phyloP scores from a whole-genome alignment of 2,888 invertebrate species.

The Micoletzkya japonica region DNA sequence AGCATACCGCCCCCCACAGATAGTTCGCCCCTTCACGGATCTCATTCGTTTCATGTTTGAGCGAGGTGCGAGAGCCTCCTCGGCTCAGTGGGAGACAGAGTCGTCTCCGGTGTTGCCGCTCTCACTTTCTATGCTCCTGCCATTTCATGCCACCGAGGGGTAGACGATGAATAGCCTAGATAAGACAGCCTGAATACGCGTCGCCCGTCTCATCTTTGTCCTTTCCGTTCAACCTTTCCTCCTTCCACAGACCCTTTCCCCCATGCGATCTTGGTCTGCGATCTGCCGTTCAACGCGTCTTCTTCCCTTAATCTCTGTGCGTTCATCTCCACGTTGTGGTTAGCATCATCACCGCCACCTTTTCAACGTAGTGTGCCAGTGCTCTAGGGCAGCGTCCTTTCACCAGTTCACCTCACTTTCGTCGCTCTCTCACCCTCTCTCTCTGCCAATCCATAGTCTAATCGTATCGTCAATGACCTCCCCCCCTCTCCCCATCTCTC shows the following conservation, averaged over 20 bases:
- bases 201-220: neutral
- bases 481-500: too few species aligned
- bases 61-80: neutral
- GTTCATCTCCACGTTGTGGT: neutral
- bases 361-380: neutral
- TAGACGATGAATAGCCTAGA: too few species aligned
- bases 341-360: neutral
- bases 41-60: slow-evolving; percentile 22
- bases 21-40: neutral
- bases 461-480: too few species aligned
- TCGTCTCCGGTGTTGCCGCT: too few species aligned
- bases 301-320: neutral
- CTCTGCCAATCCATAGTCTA: too few species aligned
- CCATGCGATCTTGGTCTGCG: neutral
- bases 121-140: too few species aligned
- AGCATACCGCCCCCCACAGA: neutral
- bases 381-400: too few species aligned
- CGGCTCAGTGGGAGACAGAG: too few species aligned
- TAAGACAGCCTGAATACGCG: neutral
- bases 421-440: too few species aligned
- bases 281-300: slow-evolving; percentile 1
- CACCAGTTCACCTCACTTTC: too few species aligned
- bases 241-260: neutral
- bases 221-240: neutral
- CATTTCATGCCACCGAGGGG: too few species aligned